Conservation (phyloP, 2,888 invertebrate species). For the Macrosoma leucophasiata region DNA sequence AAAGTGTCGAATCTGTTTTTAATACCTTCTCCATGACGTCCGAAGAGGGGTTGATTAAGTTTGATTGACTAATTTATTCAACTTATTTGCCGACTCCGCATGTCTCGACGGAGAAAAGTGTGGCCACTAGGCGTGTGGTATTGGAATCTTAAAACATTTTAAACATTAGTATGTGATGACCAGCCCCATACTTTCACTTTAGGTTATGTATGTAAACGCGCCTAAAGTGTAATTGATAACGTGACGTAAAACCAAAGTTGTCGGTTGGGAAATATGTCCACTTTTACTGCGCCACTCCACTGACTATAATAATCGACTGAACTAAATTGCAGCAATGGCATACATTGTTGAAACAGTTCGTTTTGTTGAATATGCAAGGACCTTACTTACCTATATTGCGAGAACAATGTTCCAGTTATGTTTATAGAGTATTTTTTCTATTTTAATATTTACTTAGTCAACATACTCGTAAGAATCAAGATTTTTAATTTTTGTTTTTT, state of each 20-base stretch:
- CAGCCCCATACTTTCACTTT: slow-evolving; percentile 67
- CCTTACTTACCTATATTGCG: too few relatives aligned
- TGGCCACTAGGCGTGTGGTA: slow-evolving; percentile 50
- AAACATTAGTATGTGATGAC: slow-evolving; percentile 67
- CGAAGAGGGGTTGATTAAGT: slow-evolving; percentile 54
- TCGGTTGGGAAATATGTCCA: slow-evolving; percentile 29
- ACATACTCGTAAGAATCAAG: too few relatives aligned
- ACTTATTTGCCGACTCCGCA: slow-evolving; percentile 56
- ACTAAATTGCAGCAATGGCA: too few relatives aligned
- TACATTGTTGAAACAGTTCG: too few relatives aligned
- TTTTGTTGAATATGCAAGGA: too few relatives aligned
- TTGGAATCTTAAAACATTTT: slow-evolving; percentile 68
- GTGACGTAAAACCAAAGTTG: slow-evolving; percentile 56
- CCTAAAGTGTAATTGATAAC: slow-evolving; percentile 60
- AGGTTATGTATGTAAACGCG: slow-evolving; percentile 70
- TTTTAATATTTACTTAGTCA: too few relatives aligned
- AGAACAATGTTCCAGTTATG: too few relatives aligned
- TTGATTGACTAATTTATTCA: slow-evolving; percentile 66
- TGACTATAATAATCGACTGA: too few relatives aligned
- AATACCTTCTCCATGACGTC: slow-evolving; percentile 48
- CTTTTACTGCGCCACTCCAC: slow-evolving; percentile 15
- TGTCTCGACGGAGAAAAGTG: slow-evolving; percentile 66
- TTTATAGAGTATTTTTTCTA: too few relatives aligned
- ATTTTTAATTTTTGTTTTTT: too few relatives aligned
- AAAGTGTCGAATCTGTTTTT: slow-evolving; percentile 10